Base-by-base conservation (phyloP, 2,113 vertebrate species). In the Albula glossodonta region DNA sequence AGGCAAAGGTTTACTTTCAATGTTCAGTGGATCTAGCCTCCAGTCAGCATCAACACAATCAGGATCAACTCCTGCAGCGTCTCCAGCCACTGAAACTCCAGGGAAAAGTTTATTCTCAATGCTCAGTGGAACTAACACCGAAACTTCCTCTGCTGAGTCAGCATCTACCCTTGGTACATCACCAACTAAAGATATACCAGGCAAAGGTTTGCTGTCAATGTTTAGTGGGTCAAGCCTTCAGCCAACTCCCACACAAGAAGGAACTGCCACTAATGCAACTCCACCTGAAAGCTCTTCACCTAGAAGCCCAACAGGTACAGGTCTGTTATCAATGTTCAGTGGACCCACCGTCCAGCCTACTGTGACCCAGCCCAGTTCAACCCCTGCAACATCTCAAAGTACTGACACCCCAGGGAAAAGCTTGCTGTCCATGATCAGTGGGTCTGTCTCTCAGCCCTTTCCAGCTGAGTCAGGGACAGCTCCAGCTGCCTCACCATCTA, bases 221-320 rank as follows among this genome's bases (percentile, higher is more conserved):
- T 57, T 56, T 53, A 19, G 51, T 82, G 79, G 78, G 80, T 82
- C 87, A 82, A 82, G 80, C 7, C 19, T 5, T 85, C 82, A 88
- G 78, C 53, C 86, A 4, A 5, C 51, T 31, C 15, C 79, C 86
- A 80, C 79, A 81, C 81, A 41, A 9, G 22, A 51, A 78, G 77
- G 77, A 8, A 3, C 25, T 53, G 81, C 78, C 11, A 86, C 0
- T n/a, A 85, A 91, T 11, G 78, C 56, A 78, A 10, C 85, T 85
- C 77, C 41, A 82, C 86, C 48, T 22, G 53, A 51, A 91, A 87
- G 13, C 49, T 52, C 56, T 22, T 10, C 31, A 1, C 9, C n/a
- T 57, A 79, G 56, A 79, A 51, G 52, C 22, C n/a, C 90, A 88
- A 12, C 51, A 19, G 81, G 85, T 79, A 89, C 74, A 74, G 13